A percentile compares a stretch with the other conserved stretches of the same genome.
Conservation (phyloP, 1,140 invertebrate species). For the Sarcophaga peregrina region DNA sequence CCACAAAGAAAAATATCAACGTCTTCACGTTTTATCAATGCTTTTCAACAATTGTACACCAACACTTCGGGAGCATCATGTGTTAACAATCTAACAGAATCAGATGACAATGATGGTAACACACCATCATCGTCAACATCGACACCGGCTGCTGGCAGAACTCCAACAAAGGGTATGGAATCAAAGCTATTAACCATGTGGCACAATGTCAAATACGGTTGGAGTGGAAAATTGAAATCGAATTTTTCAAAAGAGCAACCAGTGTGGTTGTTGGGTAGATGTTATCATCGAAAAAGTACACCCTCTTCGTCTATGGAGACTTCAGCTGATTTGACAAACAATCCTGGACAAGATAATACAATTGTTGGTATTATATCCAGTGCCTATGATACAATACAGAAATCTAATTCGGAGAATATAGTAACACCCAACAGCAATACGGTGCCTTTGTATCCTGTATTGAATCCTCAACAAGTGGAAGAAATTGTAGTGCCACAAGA, state of each 20-base stretch:
- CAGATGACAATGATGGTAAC: not conserved
- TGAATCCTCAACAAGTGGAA: conserved; percentile 59
- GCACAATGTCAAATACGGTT: conserved; percentile 93
- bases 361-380: conserved; percentile 46
- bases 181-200: conserved; percentile 85
- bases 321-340: conserved; percentile 71
- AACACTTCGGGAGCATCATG: conserved; percentile 7
- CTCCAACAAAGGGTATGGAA: conserved; percentile 76
- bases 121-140: conserved; percentile 37
- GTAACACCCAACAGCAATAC: conserved; percentile 27
- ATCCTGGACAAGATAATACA: conserved; percentile 47
- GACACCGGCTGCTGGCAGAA: conserved; percentile 53
- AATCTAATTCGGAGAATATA: conserved; percentile 28
- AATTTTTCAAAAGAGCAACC: conserved; percentile 88
- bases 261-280: conserved; percentile 83
- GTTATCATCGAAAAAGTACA: conserved; percentile 81
- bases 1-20: conserved; percentile 63
- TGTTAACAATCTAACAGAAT: not conserved
- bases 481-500: conserved; percentile 64
- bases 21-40: conserved; percentile 65
- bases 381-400: conserved; percentile 55
- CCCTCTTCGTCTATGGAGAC: conserved; percentile 74
- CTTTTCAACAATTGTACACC: conserved; percentile 62
- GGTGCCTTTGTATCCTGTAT: conserved; percentile 53
- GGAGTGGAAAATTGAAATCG: conserved; percentile 83